A percentile compares a stretch with the other conserved stretches of the same genome.
Conservation (phyloP, 2,113 vertebrate genomes). For the Colius striatus region DNA sequence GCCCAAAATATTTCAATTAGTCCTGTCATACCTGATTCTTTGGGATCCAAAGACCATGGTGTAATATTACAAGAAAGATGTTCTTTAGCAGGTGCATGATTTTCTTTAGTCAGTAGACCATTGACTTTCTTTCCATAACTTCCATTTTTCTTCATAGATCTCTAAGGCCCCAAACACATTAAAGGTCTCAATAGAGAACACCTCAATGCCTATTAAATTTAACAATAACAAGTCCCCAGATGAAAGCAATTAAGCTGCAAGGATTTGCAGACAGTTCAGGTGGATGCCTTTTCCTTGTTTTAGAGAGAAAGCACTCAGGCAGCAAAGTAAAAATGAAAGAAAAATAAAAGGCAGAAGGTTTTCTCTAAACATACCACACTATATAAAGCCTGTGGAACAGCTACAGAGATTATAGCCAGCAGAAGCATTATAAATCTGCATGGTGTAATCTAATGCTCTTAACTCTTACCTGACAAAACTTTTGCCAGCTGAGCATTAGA, state of each 20-base stretch:
- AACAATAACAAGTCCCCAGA: constrained; percentile 65
- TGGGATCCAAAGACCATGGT: neutral
- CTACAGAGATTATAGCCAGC: neutral
- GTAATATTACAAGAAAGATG: constrained; percentile 10
- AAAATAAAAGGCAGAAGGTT: neutral
- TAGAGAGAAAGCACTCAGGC: neutral
- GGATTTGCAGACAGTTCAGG: constrained; percentile 35
- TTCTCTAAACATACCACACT: neutral
- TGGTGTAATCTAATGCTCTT: neutral
- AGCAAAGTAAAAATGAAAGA: constrained; percentile 8
- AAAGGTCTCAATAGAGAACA: constrained; percentile 59
- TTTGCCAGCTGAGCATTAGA: neutral
- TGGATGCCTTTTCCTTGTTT: constrained; percentile 24
- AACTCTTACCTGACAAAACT: neutral
- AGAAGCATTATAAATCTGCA: neutral
- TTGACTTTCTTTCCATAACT: constrained; percentile 23
- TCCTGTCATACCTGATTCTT: neutral
- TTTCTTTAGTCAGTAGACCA: constrained; percentile 35
- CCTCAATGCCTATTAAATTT: constrained; percentile 68
- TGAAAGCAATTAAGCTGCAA: constrained; percentile 59
- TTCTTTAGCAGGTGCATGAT: constrained; percentile 34
- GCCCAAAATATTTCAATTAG: neutral
- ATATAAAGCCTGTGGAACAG: neutral
- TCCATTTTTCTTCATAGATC: constrained; percentile 45
- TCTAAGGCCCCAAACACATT: constrained; percentile 23